phyloP scores from a whole-genome alignment of 2,888 invertebrate genomes.

The Athripsodes cinereus region DNA sequence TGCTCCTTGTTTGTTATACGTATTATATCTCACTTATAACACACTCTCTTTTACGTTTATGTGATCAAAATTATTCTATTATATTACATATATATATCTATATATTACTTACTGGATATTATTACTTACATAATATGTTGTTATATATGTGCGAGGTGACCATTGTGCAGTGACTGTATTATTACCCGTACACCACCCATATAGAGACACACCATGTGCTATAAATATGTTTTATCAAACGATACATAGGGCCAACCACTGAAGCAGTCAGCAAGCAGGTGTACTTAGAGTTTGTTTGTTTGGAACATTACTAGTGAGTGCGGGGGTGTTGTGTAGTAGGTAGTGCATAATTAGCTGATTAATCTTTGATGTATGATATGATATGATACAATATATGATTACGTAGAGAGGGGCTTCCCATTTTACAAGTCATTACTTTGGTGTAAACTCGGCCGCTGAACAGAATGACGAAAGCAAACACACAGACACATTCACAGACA shows the following conservation, averaged over 20 bases:
- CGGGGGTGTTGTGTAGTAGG: background rate
- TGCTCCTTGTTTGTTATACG: constrained; percentile 17
- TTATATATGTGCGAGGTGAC: background rate
- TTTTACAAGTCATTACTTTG: background rate
- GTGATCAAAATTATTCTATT: background rate
- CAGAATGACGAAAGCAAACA: no score
- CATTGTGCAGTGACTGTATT: background rate
- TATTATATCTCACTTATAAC: background rate
- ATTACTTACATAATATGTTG: background rate
- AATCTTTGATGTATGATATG: background rate
- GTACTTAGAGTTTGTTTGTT: background rate
- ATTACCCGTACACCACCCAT: no score
- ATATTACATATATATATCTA: background rate
- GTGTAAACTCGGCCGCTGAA: background rate
- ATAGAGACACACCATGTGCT: no score
- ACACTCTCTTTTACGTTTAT: background rate
- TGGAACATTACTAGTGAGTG: background rate
- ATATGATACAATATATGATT: background rate
- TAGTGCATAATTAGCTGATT: background rate
- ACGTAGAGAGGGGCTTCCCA: background rate
- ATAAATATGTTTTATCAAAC: no score
- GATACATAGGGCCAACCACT: no score
- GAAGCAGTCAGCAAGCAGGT: background rate
- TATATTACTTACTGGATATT: background rate
- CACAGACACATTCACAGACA: background rate